Evolutionary conservation across 1,140 invertebrate genomes (phyloP), one percentile per base, ranked within the genome.

Genomic region (Lordiphosa collinella): DNA sequence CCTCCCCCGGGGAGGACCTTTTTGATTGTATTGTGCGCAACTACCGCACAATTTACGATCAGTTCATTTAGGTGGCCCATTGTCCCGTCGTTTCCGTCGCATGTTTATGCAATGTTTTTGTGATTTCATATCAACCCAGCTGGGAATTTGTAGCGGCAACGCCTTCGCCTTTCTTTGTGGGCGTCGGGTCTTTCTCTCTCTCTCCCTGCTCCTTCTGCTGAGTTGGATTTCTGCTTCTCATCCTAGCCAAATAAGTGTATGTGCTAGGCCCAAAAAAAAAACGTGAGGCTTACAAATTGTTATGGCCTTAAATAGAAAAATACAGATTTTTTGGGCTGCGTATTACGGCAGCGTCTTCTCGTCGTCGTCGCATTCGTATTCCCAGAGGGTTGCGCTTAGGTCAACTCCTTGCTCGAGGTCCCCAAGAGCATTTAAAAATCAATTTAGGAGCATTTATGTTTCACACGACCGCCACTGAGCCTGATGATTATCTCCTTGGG

Each of bases 21-120:
- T 76, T 13, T 62, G 47, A 57, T 34, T 51, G 54, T 55, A 51
- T 51, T 62, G 54, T 46, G 44, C 38, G 48, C 73, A 79, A 80
- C 75, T 80, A 70, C 70, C 59, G 52, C 64, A 54, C 46, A 67
- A 79, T 79, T 79, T 79, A 79, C 75, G 74, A 79, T 64, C 74
- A 46, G 69, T 74, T 68, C 75, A 80, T 75, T 80, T 80, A 80
- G 75, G 75, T 80, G 70, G 75, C 64, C 74, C 74, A 79, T 80
- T 79, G 74, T 79, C 65, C 75, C 64, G 43, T 53, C 41, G n/a
- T 14, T 29, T 44, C 22, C 41, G 41, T 12, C 10, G 64, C 51
- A 66, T 69, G 74, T 79, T 79, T 79, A 80, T 79, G 75, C 75
- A 74, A 79, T 78, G 69, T 68, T 63, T 74, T 69, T 68, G 59